These are phyloP conservation scores for Ptychadena robeensis DNA, from an alignment of 2,797 vertebrate genomes.

Conservation along the genomic window DNA sequence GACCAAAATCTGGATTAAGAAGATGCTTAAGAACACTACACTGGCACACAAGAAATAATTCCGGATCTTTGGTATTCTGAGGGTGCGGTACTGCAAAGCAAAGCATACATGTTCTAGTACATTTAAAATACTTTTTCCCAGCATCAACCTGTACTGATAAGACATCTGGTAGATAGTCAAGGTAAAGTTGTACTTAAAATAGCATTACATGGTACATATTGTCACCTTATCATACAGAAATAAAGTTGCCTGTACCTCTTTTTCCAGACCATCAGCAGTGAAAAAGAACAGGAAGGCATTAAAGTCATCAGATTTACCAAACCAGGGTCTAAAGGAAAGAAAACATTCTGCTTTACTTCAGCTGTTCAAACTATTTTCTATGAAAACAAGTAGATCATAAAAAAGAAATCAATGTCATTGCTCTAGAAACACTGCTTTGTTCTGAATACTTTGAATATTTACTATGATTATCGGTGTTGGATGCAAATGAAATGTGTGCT, in stretches of 20 bases:
- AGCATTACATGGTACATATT: background rate
- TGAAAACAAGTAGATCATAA: background rate
- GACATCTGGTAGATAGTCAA: too few relatives aligned
- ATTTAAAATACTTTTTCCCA: background rate
- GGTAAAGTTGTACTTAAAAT: background rate
- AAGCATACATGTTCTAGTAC: background rate
- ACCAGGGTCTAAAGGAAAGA: conserved; percentile 82
- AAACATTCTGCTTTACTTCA: background rate
- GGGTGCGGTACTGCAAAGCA: conserved; percentile 85
- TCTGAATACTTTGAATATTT: too few relatives aligned
- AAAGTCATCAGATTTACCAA: conserved; percentile 85
- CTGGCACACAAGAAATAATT: conserved; percentile 87
- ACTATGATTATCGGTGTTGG: background rate
- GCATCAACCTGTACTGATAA: too few relatives aligned
- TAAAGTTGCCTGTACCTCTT: conserved; percentile 78
- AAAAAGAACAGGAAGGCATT: conserved; percentile 84
- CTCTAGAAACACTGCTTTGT: too few relatives aligned
- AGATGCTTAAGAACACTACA: conserved; percentile 90
- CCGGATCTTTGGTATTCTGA: conserved; percentile 86
- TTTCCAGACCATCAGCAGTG: conserved; percentile 88
- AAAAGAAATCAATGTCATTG: too few relatives aligned
- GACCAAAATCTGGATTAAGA: conserved; percentile 86
- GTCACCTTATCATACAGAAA: background rate
- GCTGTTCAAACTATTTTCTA: background rate
- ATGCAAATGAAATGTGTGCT: background rate